Base-by-base conservation (phyloP, 2,797 vertebrate genomes). In the Numenius phaeopus region DNA sequence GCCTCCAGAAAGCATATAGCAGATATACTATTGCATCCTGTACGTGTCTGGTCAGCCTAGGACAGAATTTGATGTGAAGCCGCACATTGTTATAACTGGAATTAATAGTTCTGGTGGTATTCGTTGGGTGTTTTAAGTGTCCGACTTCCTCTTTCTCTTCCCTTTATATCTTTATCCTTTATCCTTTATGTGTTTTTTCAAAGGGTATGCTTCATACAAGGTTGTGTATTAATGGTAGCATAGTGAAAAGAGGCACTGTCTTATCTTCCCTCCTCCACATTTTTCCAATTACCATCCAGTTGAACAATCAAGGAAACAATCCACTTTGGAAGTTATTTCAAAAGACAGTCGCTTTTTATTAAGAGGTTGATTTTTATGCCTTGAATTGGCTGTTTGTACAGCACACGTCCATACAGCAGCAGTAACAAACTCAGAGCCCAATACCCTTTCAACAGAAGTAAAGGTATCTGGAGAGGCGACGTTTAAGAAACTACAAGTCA, bases 1-100 rank as follows among this genome's bases (percentile, higher is more conserved):
- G 67, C 55, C 62, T 70, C 71, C 85, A 96, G 95, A 88, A 93
- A 91, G 17, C 39, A 9, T 87, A 40, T 82, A 94, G 85, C 42
- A 73, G 47, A 89, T 79, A 89, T 15, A 67, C 57, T 40, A 8
- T 80, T 82, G 75, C 39, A 90, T 32, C 27, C 79, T 95, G 52
- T 87, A 46, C 1, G 8, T 86, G 46, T 92, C 89, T 75, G 97
- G 59, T 93, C 57, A 80, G 30, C 22, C 47, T 70, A 86, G 52
- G 82, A 90, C 67, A 71, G n/a, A 75, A 47, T 47, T 32, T 71
- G 40, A 50, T 83, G 81, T 64, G 27, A 75, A 83, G 22, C 32
- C 42, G 30, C 69, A 26, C 32, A 22, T 47, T 87, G 32, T 83
- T 94, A 14, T n/a, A 86, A 81, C 34, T 44, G 42, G 54, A 84